Base-by-base conservation (phyloP, 2,113 vertebrate genomes). In the Takifugu bimaculatus region DNA sequence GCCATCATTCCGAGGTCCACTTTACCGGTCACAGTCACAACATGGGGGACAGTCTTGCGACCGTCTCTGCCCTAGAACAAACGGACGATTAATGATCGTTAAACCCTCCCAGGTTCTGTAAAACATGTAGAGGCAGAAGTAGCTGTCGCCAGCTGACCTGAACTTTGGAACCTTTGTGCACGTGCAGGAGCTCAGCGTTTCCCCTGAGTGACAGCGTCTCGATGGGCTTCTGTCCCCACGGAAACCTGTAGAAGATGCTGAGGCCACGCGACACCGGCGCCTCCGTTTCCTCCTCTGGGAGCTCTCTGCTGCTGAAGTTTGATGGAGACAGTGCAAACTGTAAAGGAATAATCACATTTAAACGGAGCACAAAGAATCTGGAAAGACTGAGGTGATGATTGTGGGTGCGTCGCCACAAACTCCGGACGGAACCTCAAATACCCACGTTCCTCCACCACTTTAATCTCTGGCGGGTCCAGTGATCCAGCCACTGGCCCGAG, bases 371-470 rank as follows among this genome's bases (percentile, higher is more conserved):
- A 13, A 15, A 45, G 12, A 2, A 45, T 15, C 2, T 44, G 43
- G 13, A 13, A 44, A 32, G 5, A 20, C 20, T 20, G 20, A 20
- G 20, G 20, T 20, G 20, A 20, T 20, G 20, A 20, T 20, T 20
- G 20, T 20, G 20, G 20, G 20, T 20, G 20, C 20, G 20, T 20
- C 20, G 29, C 29, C 29, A 4, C 3, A 32, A 4, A 32, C 29
- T 32, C 7, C 1, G 29, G 29, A 1, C 29, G 14, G 12, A 25
- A 6, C 5, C 2, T 5, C 2, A 26, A 11, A 43, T 6, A 71
- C 79, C 84, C 88, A 99, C 97, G 91, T 96, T 97, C 84, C 92
- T 93, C 97, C 97, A 99, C 96, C 97, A 99, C 20, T 91, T 92
- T 1, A 99, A 92, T 50, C 97, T 90, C 65, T 96, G 94, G 15